Evolutionary conservation across 2,113 vertebrate species (phyloP), one percentile per base, ranked within the genome.

Genomic region (Anolis carolinensis): DNA sequence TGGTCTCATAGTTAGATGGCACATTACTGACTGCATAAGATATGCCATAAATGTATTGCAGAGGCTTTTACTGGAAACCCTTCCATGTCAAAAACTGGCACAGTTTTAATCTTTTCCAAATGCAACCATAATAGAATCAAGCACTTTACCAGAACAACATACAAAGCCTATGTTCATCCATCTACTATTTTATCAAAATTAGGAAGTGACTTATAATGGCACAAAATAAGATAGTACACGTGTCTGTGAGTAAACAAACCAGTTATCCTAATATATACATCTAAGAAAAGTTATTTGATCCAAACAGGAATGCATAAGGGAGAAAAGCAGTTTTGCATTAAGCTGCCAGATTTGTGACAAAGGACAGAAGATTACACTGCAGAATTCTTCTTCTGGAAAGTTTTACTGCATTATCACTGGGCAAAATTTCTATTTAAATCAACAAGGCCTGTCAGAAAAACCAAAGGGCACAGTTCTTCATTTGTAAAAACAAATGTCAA

Each of bases 81-180:
- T 48, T 5, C 87, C 5, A 44, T 5, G 83, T 82, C 44, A 81
- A 34, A 86, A 79, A 82, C 14, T 72, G 65, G 67, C 81, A 63
- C 27, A 67, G 75, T 87, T 87, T 91, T 88, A 87, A 63, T 86
- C 71, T 86, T 75, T 70, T 81, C 79, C 32, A 80, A 87, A 72
- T 13, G 82, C 32, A 86, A 4, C 44, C 79, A 55, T 16, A 83
- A 88, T 84, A 90, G 39, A 90, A 84, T 88, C 32, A 82, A 90
- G 72, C 21, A 59, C 44, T 86, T 74, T 81, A 80, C 68, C 84
- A 73, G 68, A 89, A 92, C 90, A 93, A 86, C 63, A 85, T 82
- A 68, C 23, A 50, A 77, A 67, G 48, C 44, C 32, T 16, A 14
- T 77, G 50, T 86, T 84, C 39, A 36, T 83, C 88, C 83, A 80